These are phyloP conservation scores for Plutomurus gul DNA, from an alignment of 1,140 invertebrate species.

Conservation along the genomic window DNA sequence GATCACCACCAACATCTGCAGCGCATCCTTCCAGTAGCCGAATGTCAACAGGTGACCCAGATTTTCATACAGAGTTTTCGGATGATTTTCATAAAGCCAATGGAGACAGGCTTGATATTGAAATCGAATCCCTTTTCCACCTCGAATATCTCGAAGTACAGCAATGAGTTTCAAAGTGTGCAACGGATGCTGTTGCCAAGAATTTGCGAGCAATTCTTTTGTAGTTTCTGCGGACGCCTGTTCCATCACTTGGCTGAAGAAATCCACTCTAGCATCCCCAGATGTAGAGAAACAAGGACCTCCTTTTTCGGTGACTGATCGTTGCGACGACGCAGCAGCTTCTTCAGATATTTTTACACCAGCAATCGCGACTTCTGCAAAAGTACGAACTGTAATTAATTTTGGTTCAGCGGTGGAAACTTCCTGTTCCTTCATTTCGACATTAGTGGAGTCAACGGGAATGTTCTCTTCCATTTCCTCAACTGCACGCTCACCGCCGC, in stretches of 20 bases:
- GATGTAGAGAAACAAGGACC: slow-evolving; percentile 41
- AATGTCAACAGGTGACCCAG: slow-evolving; percentile 37
- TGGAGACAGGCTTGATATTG: slow-evolving; percentile 47
- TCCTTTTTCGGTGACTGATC: slow-evolving; percentile 39
- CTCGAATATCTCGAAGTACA: slow-evolving; percentile 35
- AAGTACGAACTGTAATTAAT: no score
- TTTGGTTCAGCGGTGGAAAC: no score
- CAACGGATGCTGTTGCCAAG: slow-evolving; percentile 41
- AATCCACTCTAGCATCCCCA: slow-evolving; percentile 43
- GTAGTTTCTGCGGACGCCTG: slow-evolving; percentile 6
- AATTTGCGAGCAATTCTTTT: neutral
- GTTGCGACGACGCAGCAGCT: neutral
- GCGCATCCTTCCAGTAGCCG: slow-evolving; percentile 52
- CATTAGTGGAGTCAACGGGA: neutral
- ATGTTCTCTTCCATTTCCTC: no score
- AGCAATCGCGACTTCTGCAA: slow-evolving; percentile 30
- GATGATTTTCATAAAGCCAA: slow-evolving; percentile 50
- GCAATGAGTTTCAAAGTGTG: slow-evolving; percentile 48
- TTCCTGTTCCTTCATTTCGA: neutral
- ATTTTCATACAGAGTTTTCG: slow-evolving; percentile 45
- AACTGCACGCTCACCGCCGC: neutral
- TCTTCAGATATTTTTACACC: slow-evolving; percentile 5
- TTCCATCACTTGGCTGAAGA: slow-evolving; percentile 50
- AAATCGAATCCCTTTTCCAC: slow-evolving; percentile 45
- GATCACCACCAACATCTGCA: slow-evolving; percentile 42